Percentiles rank a stretch among this genome's conserved stretches.
Evolutionary conservation across 2,888 invertebrate species (phyloP).

Genomic region (Chaitophorus viminalis): DNA sequence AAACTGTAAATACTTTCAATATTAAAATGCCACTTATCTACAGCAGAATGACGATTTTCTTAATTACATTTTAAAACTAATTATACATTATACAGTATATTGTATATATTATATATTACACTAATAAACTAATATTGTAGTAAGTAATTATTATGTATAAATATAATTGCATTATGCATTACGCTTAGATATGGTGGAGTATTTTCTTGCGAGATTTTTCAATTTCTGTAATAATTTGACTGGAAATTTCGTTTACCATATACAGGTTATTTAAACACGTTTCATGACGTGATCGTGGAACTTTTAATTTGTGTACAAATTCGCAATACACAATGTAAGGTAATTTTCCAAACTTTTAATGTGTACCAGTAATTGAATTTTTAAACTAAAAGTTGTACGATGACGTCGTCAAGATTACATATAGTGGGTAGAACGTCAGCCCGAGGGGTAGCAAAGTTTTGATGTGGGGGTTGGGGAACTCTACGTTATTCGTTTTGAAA

Average conservation of each 20-base stretch:
- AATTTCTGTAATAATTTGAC: background rate
- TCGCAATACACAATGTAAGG: background rate
- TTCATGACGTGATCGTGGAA: background rate
- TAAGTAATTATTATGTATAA: too few species aligned
- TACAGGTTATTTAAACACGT: background rate
- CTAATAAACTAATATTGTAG: too few species aligned
- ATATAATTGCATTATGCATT: background rate
- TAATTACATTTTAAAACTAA: background rate
- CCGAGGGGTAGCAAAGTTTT: background rate
- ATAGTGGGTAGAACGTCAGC: background rate
- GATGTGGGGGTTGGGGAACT: background rate
- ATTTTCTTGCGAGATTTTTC: background rate
- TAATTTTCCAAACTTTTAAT: background rate
- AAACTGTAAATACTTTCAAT: too few species aligned
- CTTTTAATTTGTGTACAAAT: background rate
- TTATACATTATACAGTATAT: too few species aligned
- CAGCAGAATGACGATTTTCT: background rate
- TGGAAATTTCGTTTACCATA: background rate
- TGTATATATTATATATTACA: too few species aligned
- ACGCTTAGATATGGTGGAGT: too few species aligned
- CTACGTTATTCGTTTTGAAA: constrained; percentile 28
- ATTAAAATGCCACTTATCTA: too few species aligned
- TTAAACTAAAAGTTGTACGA: background rate
- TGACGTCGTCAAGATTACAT: background rate
- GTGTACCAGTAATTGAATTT: constrained; percentile 19